phyloP scores from a whole-genome alignment of 2,797 vertebrate species.

The Neostethus bicornis region DNA sequence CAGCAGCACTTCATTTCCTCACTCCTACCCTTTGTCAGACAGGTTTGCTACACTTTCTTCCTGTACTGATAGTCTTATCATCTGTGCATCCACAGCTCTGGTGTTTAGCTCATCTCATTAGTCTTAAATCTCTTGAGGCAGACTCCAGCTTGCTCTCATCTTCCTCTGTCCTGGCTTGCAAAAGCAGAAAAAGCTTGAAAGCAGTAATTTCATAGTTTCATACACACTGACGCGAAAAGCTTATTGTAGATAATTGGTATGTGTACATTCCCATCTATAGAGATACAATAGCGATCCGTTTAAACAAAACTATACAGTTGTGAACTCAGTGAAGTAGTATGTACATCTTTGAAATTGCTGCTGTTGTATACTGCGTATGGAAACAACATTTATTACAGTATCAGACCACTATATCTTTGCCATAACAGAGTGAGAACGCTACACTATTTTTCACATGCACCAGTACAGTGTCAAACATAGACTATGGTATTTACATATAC shows the following conservation, averaged over 20 bases:
- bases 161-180: constrained; percentile 24
- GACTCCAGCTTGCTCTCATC: constrained; percentile 39
- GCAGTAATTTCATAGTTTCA: constrained; percentile 33
- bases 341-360: constrained; percentile 84
- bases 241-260: constrained; percentile 34
- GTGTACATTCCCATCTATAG: constrained; percentile 22
- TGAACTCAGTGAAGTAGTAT: constrained; percentile 74
- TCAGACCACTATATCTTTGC: constrained; percentile 67
- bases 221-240: constrained; percentile 56
- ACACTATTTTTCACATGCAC: constrained; percentile 90
- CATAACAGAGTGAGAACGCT: constrained; percentile 79
- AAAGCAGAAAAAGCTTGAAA: constrained; percentile 35
- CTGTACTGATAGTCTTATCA: constrained; percentile 46
- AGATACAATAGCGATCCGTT: constrained; percentile 70
- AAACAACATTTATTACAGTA: constrained; percentile 85
- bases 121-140: constrained; percentile 19
- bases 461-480: constrained; percentile 70
- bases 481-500: constrained; percentile 76
- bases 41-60: constrained; percentile 32
- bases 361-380: constrained; percentile 78
- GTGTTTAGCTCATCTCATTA: constrained; percentile 35
- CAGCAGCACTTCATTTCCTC: constrained; percentile 68
- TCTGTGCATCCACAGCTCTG: constrained; percentile 25
- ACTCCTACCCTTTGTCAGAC: constrained; percentile 34
- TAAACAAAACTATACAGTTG: constrained; percentile 56